phyloP scores from a whole-genome alignment of 2,113 vertebrate species.

The Sander lucioperca region DNA sequence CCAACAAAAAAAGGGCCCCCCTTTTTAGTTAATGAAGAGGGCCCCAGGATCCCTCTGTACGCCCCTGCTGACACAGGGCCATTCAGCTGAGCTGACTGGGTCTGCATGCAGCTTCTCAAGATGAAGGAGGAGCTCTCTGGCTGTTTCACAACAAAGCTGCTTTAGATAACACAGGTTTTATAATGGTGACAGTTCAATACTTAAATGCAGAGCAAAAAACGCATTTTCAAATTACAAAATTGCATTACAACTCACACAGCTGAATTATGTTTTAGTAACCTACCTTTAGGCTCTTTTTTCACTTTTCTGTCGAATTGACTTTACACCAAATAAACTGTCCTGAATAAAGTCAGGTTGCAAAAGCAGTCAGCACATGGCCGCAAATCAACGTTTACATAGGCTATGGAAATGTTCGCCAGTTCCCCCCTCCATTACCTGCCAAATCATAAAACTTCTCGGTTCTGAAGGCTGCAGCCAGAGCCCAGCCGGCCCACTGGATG shows the following conservation, averaged over 20 bases:
- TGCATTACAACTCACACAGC: background rate
- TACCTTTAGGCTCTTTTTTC: background rate
- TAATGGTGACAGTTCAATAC: constrained; percentile 32
- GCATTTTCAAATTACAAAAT: background rate
- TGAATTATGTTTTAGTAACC: rapidly evolving
- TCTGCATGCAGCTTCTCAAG: background rate
- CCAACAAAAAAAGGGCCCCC: background rate
- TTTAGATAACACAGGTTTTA: constrained; percentile 64
- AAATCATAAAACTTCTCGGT: constrained; percentile 88
- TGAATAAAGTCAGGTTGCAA: background rate
- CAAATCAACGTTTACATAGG: background rate
- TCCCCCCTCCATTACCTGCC: constrained; percentile 76
- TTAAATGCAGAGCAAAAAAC: background rate
- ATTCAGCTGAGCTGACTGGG: constrained; percentile 12
- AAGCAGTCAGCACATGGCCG: background rate
- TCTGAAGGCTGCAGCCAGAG: constrained; percentile 73
- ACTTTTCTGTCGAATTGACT: background rate
- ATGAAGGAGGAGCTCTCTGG: constrained; percentile 44
- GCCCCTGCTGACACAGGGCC: constrained; percentile 29
- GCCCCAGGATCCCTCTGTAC: background rate
- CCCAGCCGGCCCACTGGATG: constrained; percentile 86
- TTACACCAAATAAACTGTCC: background rate
- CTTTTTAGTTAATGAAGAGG: background rate
- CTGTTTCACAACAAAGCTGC: constrained; percentile 72
- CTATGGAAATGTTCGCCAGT: no score